phyloP scores from a whole-genome alignment of 2,113 vertebrate genomes.

The Coturnix japonica region DNA sequence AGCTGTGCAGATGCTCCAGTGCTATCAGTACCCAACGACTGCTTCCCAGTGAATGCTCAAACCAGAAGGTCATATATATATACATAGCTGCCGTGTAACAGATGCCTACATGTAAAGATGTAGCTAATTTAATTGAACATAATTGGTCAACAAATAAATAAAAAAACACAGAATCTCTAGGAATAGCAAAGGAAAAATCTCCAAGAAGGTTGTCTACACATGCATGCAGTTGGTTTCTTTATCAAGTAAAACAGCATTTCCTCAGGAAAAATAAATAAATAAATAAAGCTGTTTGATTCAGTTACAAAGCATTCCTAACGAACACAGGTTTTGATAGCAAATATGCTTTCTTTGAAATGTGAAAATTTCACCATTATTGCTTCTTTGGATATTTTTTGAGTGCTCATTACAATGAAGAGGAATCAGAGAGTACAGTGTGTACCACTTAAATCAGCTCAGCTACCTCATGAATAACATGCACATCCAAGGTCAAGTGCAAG shows the following conservation, averaged over 20 bases:
- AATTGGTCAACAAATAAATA: neutral
- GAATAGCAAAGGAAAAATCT: neutral
- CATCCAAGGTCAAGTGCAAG: conserved; percentile 20
- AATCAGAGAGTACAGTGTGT: neutral
- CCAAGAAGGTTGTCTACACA: neutral
- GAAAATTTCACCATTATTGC: conserved; percentile 70
- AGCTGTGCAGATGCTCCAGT: conserved; percentile 9
- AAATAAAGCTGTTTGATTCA: conserved; percentile 68
- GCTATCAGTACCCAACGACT: neutral
- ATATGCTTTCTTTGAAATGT: conserved; percentile 75
- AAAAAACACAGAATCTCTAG: neutral
- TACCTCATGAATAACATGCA: conserved; percentile 16
- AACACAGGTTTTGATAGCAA: conserved; percentile 76
- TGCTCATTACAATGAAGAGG: conserved; percentile 67
- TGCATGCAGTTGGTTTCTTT: conserved; percentile 3
- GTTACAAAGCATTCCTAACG: conserved; percentile 72
- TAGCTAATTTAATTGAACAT: neutral
- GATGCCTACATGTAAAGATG: neutral
- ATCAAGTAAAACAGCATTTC: conserved; percentile 34
- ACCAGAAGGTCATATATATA: neutral
- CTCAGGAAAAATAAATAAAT: neutral
- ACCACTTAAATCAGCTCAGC: conserved; percentile 36
- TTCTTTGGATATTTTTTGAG: conserved; percentile 75
- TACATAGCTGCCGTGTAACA: neutral
- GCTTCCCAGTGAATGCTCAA: conserved; percentile 30